These are phyloP conservation scores for Gadus macrocephalus DNA, from an alignment of 2,113 vertebrate species.

Conservation along the genomic window DNA sequence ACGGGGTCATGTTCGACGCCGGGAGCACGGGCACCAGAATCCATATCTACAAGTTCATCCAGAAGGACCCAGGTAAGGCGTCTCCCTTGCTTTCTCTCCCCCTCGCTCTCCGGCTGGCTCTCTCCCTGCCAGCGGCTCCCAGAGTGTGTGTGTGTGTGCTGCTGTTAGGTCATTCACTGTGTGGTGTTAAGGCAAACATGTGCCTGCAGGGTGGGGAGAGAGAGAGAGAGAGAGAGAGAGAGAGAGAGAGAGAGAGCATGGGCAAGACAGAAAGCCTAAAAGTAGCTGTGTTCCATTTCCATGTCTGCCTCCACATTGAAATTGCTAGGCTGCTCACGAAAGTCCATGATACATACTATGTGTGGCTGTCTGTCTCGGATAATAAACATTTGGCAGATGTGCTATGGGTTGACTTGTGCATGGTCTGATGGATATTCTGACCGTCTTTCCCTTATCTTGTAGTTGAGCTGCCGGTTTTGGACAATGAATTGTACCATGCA, in stretches of 20 bases:
- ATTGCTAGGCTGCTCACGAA: slow-evolving; percentile 1
- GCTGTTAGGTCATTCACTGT: slow-evolving; percentile 56
- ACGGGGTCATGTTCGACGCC: slow-evolving; percentile 97
- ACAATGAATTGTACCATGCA: slow-evolving; percentile 92
- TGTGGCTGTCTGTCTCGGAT: background rate
- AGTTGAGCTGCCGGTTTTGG: slow-evolving; percentile 84
- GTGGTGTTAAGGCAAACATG: slow-evolving; percentile 56
- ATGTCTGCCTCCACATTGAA: slow-evolving; percentile 47
- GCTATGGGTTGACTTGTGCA: background rate
- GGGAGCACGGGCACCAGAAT: slow-evolving; percentile 96
- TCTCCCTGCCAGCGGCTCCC: slow-evolving; percentile 45
- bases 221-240: slow-evolving; percentile 20
- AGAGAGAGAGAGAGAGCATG: slow-evolving; percentile 23
- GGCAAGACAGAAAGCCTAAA: slow-evolving; percentile 28
- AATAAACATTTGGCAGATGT: background rate
- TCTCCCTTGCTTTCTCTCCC: slow-evolving; percentile 12
- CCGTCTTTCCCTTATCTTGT: slow-evolving; percentile 31
- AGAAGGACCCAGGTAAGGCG: slow-evolving; percentile 81
- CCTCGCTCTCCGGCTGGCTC: slow-evolving; percentile 1
- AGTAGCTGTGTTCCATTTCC: slow-evolving; percentile 51
- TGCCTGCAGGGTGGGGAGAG: slow-evolving; percentile 21
- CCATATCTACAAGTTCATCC: slow-evolving; percentile 95
- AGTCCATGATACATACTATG: background rate
- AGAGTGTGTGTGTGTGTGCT: slow-evolving; percentile 29
- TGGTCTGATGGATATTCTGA: background rate